Conservation (phyloP, 2,888 invertebrate genomes). For the Drosophila neotestacea region DNA sequence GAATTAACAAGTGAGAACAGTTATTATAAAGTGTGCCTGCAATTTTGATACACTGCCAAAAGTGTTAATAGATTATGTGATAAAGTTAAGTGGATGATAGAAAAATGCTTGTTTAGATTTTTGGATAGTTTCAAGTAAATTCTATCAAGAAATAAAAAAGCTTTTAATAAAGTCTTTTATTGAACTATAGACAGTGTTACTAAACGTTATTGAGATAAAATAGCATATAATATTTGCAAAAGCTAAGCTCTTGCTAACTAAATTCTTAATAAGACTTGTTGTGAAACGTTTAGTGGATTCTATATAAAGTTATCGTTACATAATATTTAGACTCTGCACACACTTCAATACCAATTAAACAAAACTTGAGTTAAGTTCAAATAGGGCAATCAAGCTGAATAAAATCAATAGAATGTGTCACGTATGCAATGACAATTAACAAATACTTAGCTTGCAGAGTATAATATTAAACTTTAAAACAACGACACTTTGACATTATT, state of each 20-base stretch:
- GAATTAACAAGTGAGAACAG: constrained; percentile 7
- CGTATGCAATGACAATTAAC: not conserved
- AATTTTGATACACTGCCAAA: constrained; percentile 8
- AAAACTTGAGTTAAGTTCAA: not conserved
- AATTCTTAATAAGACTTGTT: no score
- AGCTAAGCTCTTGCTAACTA: no score
- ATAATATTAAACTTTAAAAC: constrained; percentile 17
- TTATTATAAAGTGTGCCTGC: constrained; percentile 3
- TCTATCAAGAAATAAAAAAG: no score
- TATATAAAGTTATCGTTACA: no score
- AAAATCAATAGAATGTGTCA: not conserved
- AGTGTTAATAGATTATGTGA: not conserved
- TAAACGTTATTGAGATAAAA: no score
- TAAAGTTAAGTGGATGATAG: not conserved
- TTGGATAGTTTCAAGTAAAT: no score
- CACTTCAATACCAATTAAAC: not conserved
- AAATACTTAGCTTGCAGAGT: not conserved
- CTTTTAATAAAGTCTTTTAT: no score
- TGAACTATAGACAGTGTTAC: no score
- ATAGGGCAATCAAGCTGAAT: not conserved
- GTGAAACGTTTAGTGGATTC: no score
- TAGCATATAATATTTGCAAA: no score
- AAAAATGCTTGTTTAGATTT: no score
- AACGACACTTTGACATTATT: constrained; percentile 49
- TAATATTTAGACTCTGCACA: no score